phyloP scores from a whole-genome alignment of 1,140 invertebrate species.

The Caerostris darwini region DNA sequence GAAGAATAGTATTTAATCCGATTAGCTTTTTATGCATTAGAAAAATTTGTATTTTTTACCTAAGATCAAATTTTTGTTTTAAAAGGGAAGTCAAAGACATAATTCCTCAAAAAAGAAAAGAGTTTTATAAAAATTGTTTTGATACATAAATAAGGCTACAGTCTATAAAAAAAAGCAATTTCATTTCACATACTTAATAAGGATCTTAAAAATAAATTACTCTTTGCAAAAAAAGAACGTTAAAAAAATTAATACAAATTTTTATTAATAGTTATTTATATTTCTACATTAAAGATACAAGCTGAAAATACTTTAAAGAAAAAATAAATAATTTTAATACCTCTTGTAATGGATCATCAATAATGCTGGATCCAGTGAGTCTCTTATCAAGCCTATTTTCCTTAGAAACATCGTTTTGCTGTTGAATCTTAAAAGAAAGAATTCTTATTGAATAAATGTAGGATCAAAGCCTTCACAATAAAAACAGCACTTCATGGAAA shows the following conservation, averaged over 20 bases:
- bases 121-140: neutral
- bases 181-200: neutral
- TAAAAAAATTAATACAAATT: neutral
- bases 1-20: neutral
- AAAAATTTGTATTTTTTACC: neutral
- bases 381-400: conserved; percentile 64
- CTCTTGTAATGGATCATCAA: conserved; percentile 88
- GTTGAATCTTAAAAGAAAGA: neutral
- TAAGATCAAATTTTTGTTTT: neutral
- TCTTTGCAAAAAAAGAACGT: neutral
- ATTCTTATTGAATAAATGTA: too few species aligned
- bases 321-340: conserved; percentile 2
- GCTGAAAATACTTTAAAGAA: neutral
- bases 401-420: conserved; percentile 5
- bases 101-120: neutral
- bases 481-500: neutral
- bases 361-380: conserved; percentile 86
- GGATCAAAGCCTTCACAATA: too few species aligned
- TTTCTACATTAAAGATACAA: neutral
- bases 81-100: neutral
- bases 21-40: neutral
- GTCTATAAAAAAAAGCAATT: neutral
- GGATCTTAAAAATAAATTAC: neutral
- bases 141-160: neutral
- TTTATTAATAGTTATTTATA: neutral